Percentiles rank a stretch among this genome's conserved stretches.
Conservation (phyloP, 2,888 invertebrate species). For the Sclerodermus sp. region DNA sequence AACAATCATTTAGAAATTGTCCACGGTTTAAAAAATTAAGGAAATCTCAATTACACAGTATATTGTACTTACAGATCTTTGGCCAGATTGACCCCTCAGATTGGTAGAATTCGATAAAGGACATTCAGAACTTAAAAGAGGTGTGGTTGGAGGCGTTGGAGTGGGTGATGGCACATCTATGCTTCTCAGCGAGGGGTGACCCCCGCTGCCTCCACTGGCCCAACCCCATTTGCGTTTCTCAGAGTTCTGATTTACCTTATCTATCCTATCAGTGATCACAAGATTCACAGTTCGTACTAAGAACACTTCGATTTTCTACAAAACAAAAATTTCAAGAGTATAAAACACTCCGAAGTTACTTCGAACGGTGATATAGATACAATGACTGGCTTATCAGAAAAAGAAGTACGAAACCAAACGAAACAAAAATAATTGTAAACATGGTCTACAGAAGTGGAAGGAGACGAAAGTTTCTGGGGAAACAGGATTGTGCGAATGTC, state of each 20-base stretch:
- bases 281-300: constrained; percentile 65
- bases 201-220: constrained; percentile 54
- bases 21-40: background rate
- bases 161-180: constrained; percentile 50
- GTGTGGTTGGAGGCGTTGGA: constrained; percentile 48
- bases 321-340: constrained; percentile 21
- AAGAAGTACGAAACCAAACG: no score
- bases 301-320: constrained; percentile 66
- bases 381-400: no score
- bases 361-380: no score
- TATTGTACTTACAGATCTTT: constrained; percentile 48
- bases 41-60: background rate
- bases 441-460: no score
- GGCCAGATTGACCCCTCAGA: constrained; percentile 52
- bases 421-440: no score
- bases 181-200: constrained; percentile 54
- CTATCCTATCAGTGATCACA: constrained; percentile 61
- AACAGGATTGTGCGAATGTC: no score
- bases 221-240: constrained; percentile 51
- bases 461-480: no score
- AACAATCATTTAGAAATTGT: background rate
- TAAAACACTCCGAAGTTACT: no score
- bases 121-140: constrained; percentile 48
- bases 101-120: constrained; percentile 52
- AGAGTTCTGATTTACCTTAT: constrained; percentile 39